A percentile compares a stretch with the other conserved stretches of the same genome.
Conservation (phyloP, 1,140 invertebrate species). For the Zaprionus camerounensis region DNA sequence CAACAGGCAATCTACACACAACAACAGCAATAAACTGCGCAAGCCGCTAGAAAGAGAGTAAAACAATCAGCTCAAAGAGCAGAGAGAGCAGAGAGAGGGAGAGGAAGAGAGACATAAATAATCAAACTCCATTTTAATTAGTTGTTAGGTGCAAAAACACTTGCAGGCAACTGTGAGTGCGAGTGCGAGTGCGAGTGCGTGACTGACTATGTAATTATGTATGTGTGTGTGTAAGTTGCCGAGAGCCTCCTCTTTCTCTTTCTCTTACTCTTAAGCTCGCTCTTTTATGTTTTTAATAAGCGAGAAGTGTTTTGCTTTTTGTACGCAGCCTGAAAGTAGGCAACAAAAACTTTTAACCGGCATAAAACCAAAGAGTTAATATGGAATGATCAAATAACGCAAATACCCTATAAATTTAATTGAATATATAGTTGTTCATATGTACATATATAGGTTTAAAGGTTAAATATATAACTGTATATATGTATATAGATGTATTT, state of each 20-base stretch:
- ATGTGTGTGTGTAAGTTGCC: background rate
- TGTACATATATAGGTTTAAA: too few relatives aligned
- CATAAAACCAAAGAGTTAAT: too few relatives aligned
- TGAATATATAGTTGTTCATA: too few relatives aligned
- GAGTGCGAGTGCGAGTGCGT: background rate
- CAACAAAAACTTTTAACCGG: conserved; percentile 22
- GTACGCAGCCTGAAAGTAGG: conserved; percentile 62
- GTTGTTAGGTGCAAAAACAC: background rate
- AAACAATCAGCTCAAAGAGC: too few relatives aligned
- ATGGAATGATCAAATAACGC: too few relatives aligned
- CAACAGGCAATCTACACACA: conserved; percentile 56
- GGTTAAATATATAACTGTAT: background rate
- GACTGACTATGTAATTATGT: background rate
- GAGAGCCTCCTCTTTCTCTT: background rate
- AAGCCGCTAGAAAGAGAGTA: conserved; percentile 10
- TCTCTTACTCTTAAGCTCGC: background rate
- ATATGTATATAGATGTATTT: too few relatives aligned
- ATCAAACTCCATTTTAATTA: background rate
- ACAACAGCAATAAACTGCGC: conserved; percentile 14
- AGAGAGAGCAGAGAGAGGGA: conserved; percentile 8
- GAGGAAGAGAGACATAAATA: background rate
- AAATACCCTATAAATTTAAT: background rate
- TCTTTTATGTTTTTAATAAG: background rate
- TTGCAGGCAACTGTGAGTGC: background rate
- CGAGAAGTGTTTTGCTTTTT: background rate